A percentile compares a stretch with the other conserved stretches of the same genome.
Conservation (phyloP, 2,113 vertebrate genomes). For the Lipophrys pholis region DNA sequence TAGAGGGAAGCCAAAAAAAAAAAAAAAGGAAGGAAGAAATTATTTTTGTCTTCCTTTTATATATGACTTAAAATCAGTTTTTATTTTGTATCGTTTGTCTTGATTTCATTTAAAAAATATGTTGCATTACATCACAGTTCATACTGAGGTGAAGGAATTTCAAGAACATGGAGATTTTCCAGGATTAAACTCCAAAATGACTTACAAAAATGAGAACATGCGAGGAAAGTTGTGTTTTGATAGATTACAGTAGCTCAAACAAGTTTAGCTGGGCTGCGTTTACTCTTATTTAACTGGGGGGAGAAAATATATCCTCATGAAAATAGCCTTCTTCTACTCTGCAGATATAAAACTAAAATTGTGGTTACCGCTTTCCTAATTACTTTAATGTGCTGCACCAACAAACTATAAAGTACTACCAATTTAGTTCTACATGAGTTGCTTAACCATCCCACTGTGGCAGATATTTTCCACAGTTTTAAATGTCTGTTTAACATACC, state of each 20-base stretch:
- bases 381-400: slow-evolving; percentile 14
- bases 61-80: background rate
- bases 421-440: slow-evolving; percentile 35
- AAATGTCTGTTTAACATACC: slow-evolving; percentile 42
- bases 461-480: slow-evolving; percentile 45
- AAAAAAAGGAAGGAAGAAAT: background rate
- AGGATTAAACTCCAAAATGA: slow-evolving; percentile 16
- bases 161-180: slow-evolving; percentile 20
- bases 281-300: background rate
- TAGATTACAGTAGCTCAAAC: background rate
- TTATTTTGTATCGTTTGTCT: background rate
- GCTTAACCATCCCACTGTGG: slow-evolving; percentile 33
- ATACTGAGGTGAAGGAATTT: slow-evolving; percentile 1
- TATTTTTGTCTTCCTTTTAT: background rate
- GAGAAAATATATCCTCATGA: background rate
- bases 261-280: background rate
- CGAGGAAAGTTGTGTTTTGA: slow-evolving; percentile 29
- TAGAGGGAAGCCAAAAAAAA: background rate
- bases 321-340: background rate
- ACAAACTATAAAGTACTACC: slow-evolving; percentile 13
- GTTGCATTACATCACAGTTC: background rate
- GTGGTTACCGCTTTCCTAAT: slow-evolving; percentile 26
- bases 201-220: background rate
- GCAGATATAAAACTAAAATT: background rate
- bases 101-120: background rate